phyloP scores from a whole-genome alignment of 2,888 invertebrate species.

The Helobdella robusta region DNA sequence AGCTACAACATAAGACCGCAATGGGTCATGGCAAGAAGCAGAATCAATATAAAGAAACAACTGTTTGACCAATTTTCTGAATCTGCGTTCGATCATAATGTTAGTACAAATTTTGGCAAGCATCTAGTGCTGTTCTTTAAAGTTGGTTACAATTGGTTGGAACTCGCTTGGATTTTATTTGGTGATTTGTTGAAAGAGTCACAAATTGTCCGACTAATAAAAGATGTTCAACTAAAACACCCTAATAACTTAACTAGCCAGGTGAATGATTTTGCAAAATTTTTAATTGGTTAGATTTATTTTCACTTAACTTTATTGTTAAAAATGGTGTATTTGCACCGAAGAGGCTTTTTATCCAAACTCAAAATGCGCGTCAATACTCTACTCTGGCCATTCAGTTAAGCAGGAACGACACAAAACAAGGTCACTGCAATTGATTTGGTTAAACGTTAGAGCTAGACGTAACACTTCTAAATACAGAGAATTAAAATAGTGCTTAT shows the following conservation, averaged over 20 bases:
- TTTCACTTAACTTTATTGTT: too few relatives aligned
- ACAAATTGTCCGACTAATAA: constrained; percentile 33
- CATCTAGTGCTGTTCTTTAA: constrained; percentile 35
- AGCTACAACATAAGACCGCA: constrained; percentile 31
- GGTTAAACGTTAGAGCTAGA: too few relatives aligned
- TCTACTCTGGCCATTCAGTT: too few relatives aligned
- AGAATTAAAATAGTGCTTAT: too few relatives aligned
- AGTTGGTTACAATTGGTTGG: constrained; percentile 35
- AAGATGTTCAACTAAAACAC: constrained; percentile 35
- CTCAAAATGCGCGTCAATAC: too few relatives aligned
- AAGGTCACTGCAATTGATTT: too few relatives aligned
- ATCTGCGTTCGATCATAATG: constrained; percentile 4
- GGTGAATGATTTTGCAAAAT: constrained; percentile 15
- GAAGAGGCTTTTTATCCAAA: too few relatives aligned
- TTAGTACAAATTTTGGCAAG: neutral
- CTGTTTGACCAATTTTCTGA: neutral
- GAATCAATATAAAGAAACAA: constrained; percentile 26
- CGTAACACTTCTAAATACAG: too few relatives aligned
- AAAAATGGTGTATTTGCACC: too few relatives aligned
- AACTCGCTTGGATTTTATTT: constrained; percentile 36
- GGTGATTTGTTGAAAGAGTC: constrained; percentile 33
- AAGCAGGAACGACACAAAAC: too few relatives aligned
- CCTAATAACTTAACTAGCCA: constrained; percentile 33
- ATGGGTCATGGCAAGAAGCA: constrained; percentile 36
- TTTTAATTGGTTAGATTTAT: neutral